phyloP scores from a whole-genome alignment of 2,888 invertebrate species.

The Thera britannica region DNA sequence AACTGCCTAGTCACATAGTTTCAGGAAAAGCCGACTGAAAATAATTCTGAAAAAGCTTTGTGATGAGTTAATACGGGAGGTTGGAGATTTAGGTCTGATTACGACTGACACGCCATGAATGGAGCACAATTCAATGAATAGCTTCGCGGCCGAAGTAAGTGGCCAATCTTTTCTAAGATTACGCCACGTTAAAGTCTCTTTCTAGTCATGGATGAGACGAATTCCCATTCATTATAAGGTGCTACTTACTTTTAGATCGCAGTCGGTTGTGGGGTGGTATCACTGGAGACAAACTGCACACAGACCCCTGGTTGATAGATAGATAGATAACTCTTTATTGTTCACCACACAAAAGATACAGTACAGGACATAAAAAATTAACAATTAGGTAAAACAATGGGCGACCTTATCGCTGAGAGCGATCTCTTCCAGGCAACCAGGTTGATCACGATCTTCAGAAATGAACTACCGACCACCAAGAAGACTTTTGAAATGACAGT shows the following conservation, averaged over 20 bases:
- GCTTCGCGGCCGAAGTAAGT: slow-evolving; percentile 55
- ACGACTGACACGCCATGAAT: slow-evolving; percentile 58
- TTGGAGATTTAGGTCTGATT: slow-evolving; percentile 57
- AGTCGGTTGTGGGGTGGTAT: too few relatives aligned
- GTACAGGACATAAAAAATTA: too few relatives aligned
- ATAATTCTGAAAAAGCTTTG: slow-evolving; percentile 31
- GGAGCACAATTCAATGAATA: slow-evolving; percentile 63
- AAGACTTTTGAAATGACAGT: too few relatives aligned
- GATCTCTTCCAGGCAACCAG: too few relatives aligned
- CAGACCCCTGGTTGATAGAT: too few relatives aligned
- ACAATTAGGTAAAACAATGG: too few relatives aligned
- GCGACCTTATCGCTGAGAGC: too few relatives aligned
- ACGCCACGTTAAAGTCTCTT: slow-evolving; percentile 57
- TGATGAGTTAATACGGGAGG: slow-evolving; percentile 55
- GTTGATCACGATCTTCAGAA: too few relatives aligned
- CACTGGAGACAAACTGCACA: too few relatives aligned
- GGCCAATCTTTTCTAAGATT: slow-evolving; percentile 65
- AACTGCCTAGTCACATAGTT: neutral
- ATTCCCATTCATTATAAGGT: neutral
- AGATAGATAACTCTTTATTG: too few relatives aligned
- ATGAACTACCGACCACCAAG: too few relatives aligned
- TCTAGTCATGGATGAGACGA: slow-evolving; percentile 30
- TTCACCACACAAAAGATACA: too few relatives aligned
- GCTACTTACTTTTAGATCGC: neutral
- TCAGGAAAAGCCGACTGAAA: slow-evolving; percentile 2